Base-by-base conservation (phyloP, 1,140 invertebrate genomes). In the Glomeris maerens region DNA sequence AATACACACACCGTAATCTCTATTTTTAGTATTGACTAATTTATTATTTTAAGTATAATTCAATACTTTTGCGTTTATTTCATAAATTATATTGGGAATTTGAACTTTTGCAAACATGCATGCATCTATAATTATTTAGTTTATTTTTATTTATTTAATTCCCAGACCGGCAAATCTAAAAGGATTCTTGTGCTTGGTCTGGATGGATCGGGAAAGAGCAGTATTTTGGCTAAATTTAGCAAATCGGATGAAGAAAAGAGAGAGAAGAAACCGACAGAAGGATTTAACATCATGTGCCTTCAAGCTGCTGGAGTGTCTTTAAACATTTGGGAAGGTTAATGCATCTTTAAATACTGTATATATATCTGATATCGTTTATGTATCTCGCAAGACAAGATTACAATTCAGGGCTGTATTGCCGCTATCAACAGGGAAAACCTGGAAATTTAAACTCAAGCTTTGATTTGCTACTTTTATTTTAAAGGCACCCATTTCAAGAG, bases 241-340 rank as follows among this genome's bases (percentile, higher is more conserved):
- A 39, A 21, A 17, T 5, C 23, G 13, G 47, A 48, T 21, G 7
- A 48, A 3, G 47, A 39, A 7, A 3, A 3, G 5, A 3, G 3
- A n/a, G 28, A 48, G 14, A 48, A 22, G 3, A 48, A 48, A 41
- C 47, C 47, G 5, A 48, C 47, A 3, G 47, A 48, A 41, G 47
- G 47, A n/a, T 48, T 48, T 25, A 31, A 48, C 27, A 25, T 48
- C 21, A 48, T 48, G 47, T 39, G 31, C 23, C 17, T 48, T 47
- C 3, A 48, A 17, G 39, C 47, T 4, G 5, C 31, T 3, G 47
- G 47, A 47, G 23, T 36, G 5, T 5, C 47, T 10, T 20, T 48
- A 20, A 48, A 48, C 25, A 45, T 48, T n/a, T 48, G 47, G 47
- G 47, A 48, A 48, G 39, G 47, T 48, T 36, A 48, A 36, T 29